Conservation (phyloP, 1,140 invertebrate genomes). For the Cotesia glomerata region DNA sequence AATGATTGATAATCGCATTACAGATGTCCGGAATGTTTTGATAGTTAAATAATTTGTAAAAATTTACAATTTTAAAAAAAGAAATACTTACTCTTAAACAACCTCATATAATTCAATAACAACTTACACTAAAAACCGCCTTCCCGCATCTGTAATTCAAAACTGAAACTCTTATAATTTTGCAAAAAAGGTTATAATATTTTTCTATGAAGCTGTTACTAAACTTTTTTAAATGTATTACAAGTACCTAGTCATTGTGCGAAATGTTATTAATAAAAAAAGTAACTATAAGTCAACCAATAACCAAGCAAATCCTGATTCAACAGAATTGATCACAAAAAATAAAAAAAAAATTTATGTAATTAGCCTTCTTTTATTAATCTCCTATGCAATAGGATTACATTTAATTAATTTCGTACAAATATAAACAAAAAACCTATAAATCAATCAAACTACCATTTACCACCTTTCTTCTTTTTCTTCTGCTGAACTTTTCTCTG, state of each 20-base stretch:
- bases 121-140: too few species aligned
- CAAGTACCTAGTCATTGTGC: conserved; percentile 55
- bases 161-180: too few species aligned
- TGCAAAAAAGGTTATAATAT: conserved; percentile 40
- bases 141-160: too few species aligned
- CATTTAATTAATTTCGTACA: conserved; percentile 6
- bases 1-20: not conserved
- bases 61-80: too few species aligned
- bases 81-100: too few species aligned
- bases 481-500: conserved; percentile 69
- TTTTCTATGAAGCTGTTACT: conserved; percentile 59
- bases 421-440: conserved; percentile 7
- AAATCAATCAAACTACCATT: conserved; percentile 50
- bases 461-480: conserved; percentile 70
- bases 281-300: conserved; percentile 47
- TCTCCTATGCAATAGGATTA: not conserved
- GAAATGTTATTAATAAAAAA: conserved; percentile 52
- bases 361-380: conserved; percentile 27
- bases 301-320: conserved; percentile 13
- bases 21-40: too few species aligned
- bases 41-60: too few species aligned
- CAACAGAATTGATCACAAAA: conserved; percentile 35
- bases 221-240: conserved; percentile 46
- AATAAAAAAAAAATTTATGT: conserved; percentile 53
- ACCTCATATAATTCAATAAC: too few species aligned